phyloP scores from a whole-genome alignment of 2,888 invertebrate genomes.

The Oasisia sp. region DNA sequence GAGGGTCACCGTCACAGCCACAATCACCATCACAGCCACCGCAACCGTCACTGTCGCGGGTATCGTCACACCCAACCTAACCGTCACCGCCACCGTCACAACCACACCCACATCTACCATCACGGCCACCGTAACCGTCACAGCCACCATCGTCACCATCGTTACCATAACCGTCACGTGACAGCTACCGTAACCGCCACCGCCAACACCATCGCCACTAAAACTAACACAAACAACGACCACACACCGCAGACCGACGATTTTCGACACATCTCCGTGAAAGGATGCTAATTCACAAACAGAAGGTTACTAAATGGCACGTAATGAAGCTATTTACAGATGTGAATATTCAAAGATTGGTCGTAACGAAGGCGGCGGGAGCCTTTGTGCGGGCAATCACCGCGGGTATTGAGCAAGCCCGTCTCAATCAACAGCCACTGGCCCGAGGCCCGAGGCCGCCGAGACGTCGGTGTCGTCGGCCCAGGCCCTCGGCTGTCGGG shows the following conservation, averaged over 20 bases:
- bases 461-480: background rate
- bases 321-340: slow-evolving; percentile 6
- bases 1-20: no score
- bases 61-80: no score
- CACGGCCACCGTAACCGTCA: no score
- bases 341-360: background rate
- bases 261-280: background rate
- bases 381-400: background rate
- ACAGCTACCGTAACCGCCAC: background rate
- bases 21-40: no score
- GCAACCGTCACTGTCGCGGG: no score
- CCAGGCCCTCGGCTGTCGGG: background rate
- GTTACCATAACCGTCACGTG: background rate
- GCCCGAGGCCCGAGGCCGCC: background rate
- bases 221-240: background rate
- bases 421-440: background rate
- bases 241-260: background rate
- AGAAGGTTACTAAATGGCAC: slow-evolving; percentile 11
- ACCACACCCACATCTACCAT: no score
- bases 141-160: background rate
- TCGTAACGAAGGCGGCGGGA: background rate
- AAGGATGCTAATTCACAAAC: background rate
- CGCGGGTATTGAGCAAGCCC: background rate
- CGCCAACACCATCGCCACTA: background rate
- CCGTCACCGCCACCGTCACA: no score